A percentile compares a stretch with the other conserved stretches of the same genome.
Evolutionary conservation across 2,797 vertebrate genomes (phyloP).

Genomic region (Falco novaeseelandiae): DNA sequence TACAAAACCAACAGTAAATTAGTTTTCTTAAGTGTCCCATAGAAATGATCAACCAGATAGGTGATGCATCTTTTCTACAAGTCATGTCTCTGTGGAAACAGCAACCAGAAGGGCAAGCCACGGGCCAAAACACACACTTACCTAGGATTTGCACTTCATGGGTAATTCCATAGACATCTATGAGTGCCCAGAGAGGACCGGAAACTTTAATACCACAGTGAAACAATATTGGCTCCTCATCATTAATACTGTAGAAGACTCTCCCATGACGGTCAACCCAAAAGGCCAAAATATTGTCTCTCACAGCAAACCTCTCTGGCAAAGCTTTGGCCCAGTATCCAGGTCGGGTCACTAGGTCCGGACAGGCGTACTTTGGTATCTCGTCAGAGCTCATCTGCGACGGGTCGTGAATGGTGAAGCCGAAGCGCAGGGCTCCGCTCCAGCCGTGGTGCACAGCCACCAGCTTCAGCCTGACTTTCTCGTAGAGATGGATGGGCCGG

Average conservation of each 20-base stretch:
- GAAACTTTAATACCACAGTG: conserved; percentile 96
- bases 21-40: not conserved
- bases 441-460: conserved; percentile 92
- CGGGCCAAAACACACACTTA: conserved; percentile 64
- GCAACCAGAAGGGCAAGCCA: not conserved
- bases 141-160: conserved; percentile 96
- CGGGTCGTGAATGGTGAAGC: conserved; percentile 95
- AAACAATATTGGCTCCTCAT: conserved; percentile 94
- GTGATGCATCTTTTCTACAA: not conserved
- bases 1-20: not conserved
- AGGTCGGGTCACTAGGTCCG: conserved; percentile 93
- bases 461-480: conserved; percentile 94
- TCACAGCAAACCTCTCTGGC: conserved; percentile 91
- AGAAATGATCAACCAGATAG: not conserved
- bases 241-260: conserved; percentile 97
- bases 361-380: conserved; percentile 98
- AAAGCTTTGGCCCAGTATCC: conserved; percentile 99
- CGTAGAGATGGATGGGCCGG: conserved; percentile 92
- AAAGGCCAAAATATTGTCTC: conserved; percentile 94
- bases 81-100: not conserved
- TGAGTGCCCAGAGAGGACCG: conserved; percentile 96
- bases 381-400: conserved; percentile 88
- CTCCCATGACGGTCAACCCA: conserved; percentile 96
- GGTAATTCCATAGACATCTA: conserved; percentile 97
- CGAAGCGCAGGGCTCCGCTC: conserved; percentile 96